A percentile compares a stretch with the other conserved stretches of the same genome.
These are phyloP conservation scores for Chamaea fasciata DNA, from an alignment of 2,113 vertebrate genomes.

Conservation along the genomic window DNA sequence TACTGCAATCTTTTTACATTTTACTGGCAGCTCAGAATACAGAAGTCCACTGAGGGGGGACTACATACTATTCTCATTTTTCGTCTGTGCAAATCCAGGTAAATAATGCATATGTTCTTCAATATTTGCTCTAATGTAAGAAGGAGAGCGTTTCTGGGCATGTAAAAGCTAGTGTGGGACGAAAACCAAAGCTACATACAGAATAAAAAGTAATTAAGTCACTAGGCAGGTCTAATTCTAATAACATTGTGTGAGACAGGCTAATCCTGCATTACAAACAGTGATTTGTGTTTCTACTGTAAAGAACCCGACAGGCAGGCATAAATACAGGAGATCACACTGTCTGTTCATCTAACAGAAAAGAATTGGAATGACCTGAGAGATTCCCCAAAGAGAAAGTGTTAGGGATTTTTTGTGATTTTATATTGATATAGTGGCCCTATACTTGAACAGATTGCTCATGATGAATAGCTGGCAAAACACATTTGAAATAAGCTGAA, in stretches of 20 bases:
- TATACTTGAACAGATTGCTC: background rate
- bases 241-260: background rate
- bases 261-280: constrained; percentile 32
- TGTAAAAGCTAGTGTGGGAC: background rate
- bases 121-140: background rate
- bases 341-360: background rate
- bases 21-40: constrained; percentile 11
- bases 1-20: constrained; percentile 11
- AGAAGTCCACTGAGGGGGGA: background rate
- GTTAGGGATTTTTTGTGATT: constrained; percentile 2
- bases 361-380: background rate
- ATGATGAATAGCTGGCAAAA: background rate
- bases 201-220: background rate
- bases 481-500: background rate
- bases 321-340: constrained; percentile 9
- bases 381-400: background rate
- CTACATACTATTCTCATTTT: background rate
- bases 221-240: background rate
- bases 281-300: background rate
- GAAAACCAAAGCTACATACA: constrained; percentile 15
- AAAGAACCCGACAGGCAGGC: background rate
- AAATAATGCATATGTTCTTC: background rate
- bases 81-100: background rate
- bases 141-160: background rate
- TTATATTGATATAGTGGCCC: background rate